Conservation (phyloP, 2,888 invertebrate species). For the Epinotia brunnichana region DNA sequence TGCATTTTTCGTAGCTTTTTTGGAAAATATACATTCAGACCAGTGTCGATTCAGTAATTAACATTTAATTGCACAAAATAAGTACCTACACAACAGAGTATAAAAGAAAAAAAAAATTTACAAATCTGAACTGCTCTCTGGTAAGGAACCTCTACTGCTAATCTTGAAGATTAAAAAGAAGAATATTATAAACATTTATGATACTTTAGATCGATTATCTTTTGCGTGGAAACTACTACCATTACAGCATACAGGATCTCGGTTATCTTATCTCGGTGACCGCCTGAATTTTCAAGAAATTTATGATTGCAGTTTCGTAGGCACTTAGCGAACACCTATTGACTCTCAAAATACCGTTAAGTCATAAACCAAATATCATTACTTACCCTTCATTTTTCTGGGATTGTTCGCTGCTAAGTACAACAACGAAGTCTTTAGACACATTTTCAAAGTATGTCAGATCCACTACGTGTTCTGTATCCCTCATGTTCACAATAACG, state of each 20-base stretch:
- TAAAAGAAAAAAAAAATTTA: too few relatives aligned
- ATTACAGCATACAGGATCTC: too few relatives aligned
- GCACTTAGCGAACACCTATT: neutral
- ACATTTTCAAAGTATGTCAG: slow-evolving; percentile 73
- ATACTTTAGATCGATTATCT: neutral
- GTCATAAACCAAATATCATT: neutral
- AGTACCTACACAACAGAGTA: too few relatives aligned
- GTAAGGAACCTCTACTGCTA: too few relatives aligned
- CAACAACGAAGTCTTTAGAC: slow-evolving; percentile 73
- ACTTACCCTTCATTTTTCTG: slow-evolving; percentile 65
- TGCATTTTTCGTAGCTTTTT: neutral
- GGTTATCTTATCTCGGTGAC: neutral
- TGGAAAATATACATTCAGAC: too few relatives aligned
- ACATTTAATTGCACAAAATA: too few relatives aligned
- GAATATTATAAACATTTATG: too few relatives aligned
- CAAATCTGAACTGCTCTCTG: too few relatives aligned
- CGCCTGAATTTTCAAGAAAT: neutral
- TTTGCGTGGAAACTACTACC: too few relatives aligned
- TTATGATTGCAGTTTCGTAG: neutral
- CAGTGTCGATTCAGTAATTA: too few relatives aligned
- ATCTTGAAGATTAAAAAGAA: too few relatives aligned
- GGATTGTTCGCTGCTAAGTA: slow-evolving; percentile 69
- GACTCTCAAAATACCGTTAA: neutral
- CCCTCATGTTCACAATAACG: slow-evolving; percentile 82
- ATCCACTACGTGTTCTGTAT: slow-evolving; percentile 61